A percentile compares a stretch with the other conserved stretches of the same genome.
phyloP scores from a whole-genome alignment of 2,888 invertebrate genomes.

The Beris chalybata region DNA sequence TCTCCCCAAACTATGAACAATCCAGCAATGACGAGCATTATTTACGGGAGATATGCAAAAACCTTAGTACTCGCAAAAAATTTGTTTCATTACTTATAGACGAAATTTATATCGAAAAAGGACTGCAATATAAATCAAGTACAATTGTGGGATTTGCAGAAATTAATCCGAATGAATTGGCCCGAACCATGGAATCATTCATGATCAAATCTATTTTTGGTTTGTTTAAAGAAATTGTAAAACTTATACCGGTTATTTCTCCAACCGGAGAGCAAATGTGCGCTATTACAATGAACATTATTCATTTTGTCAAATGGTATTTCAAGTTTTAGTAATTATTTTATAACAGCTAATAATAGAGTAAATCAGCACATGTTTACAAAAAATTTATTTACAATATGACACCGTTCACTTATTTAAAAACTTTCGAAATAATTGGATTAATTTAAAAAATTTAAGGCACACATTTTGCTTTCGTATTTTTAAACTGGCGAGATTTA shows the following conservation, averaged over 20 bases:
- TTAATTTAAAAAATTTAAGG: too few species aligned
- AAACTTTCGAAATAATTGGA: too few species aligned
- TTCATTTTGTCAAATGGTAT: neutral
- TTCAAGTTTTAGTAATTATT: neutral
- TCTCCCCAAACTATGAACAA: neutral
- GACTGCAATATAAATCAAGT: neutral
- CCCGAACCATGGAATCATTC: neutral
- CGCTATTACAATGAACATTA: neutral
- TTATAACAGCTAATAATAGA: neutral
- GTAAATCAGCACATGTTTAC: neutral
- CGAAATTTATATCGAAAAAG: neutral
- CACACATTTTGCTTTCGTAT: too few species aligned
- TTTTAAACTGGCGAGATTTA: too few species aligned
- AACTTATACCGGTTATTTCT: neutral
- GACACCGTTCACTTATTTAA: too few species aligned
- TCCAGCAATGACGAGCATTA: neutral
- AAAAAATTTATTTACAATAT: too few species aligned
- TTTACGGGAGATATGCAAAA: neutral
- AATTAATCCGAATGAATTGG: neutral
- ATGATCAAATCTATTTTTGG: neutral
- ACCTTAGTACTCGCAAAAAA: neutral
- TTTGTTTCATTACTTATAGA: neutral
- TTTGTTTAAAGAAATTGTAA: conserved; percentile 1
- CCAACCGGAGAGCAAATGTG: neutral
- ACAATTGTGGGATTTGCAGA: neutral